These are phyloP conservation scores for Ploceus nigricollis DNA, from an alignment of 2,113 vertebrate genomes.

Conservation along the genomic window DNA sequence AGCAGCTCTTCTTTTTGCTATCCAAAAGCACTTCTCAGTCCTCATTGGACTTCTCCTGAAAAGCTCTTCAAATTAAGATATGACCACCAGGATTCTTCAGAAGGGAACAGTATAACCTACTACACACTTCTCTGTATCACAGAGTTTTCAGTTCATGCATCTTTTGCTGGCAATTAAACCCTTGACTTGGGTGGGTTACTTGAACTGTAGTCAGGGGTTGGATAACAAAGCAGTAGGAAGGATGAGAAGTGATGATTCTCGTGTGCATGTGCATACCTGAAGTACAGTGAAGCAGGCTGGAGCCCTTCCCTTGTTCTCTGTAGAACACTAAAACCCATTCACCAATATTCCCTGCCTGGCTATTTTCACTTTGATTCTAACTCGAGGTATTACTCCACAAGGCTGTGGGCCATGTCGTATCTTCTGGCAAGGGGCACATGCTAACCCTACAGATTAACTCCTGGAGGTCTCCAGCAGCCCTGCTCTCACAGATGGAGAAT, in stretches of 20 bases:
- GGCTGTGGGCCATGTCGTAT: neutral
- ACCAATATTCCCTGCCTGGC: neutral
- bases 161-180: neutral
- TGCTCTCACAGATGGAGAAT: neutral
- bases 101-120: neutral
- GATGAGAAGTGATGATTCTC: neutral
- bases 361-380: neutral
- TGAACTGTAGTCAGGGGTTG: neutral
- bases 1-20: neutral
- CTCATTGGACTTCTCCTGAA: neutral
- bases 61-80: neutral
- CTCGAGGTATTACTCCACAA: fast-evolving
- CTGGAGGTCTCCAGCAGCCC: neutral
- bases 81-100: neutral
- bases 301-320: neutral
- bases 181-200: neutral
- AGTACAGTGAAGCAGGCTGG: neutral
- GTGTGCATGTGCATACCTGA: neutral
- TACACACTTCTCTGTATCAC: neutral
- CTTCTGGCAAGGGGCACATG: neutral
- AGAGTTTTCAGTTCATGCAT: neutral
- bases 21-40: neutral
- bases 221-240: neutral
- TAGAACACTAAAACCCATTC: neutral
- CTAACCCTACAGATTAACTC: neutral